phyloP scores from a whole-genome alignment of 2,797 vertebrate genomes.

The Anomalospiza imberbis region DNA sequence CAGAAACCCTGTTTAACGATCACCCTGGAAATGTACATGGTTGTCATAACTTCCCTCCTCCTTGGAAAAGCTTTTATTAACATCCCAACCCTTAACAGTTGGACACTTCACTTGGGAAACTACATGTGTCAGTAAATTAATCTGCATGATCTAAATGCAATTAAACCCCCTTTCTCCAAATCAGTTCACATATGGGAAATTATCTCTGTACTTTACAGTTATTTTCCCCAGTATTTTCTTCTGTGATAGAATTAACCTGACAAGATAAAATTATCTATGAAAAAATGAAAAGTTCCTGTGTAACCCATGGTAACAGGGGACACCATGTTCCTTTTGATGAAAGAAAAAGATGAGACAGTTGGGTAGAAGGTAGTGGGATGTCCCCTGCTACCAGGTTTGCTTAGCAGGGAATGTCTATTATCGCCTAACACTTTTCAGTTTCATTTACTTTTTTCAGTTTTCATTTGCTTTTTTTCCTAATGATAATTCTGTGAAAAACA shows the following conservation, averaged over 20 bases:
- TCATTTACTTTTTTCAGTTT: neutral
- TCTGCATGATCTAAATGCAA: neutral
- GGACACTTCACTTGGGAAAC: slow-evolving; percentile 21
- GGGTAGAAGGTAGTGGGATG: neutral
- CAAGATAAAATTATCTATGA: neutral
- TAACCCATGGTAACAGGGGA: neutral
- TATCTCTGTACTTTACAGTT: neutral
- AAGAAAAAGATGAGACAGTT: neutral
- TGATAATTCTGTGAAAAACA: neutral
- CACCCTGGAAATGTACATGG: neutral
- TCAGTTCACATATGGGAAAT: neutral
- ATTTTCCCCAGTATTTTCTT: neutral
- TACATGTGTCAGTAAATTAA: slow-evolving; percentile 27
- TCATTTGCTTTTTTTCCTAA: neutral
- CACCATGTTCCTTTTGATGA: neutral
- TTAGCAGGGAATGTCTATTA: neutral
- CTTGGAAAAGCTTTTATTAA: slow-evolving; percentile 9
- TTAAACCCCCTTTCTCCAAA: neutral
- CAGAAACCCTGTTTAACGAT: neutral
- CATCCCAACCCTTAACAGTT: neutral
- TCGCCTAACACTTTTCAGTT: neutral
- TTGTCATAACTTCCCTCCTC: neutral
- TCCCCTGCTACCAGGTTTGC: neutral
- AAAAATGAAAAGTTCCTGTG: neutral
- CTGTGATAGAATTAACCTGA: neutral